Evolutionary conservation across 2,888 invertebrate species (phyloP).

Genomic region (Lepidonotus clava): DNA sequence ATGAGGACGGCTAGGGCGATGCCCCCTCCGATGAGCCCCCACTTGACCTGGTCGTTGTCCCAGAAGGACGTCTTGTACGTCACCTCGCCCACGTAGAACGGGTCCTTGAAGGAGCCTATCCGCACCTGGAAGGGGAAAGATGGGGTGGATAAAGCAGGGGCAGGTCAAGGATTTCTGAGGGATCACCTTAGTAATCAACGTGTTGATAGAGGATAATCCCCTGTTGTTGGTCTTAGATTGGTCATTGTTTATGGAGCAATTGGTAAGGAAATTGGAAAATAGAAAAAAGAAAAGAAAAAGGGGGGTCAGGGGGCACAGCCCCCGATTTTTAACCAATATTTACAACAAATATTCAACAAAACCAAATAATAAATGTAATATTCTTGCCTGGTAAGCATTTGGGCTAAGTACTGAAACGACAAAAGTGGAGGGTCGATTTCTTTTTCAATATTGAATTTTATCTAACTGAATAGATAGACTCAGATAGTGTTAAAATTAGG

Average conservation of each 20-base stretch:
- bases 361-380: no score
- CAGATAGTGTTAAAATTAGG: no score
- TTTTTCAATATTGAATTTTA: no score
- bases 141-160: not conserved
- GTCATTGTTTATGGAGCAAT: not conserved
- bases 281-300: not conserved
- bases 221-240: no score
- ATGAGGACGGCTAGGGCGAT: not conserved
- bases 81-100: conserved; percentile 5
- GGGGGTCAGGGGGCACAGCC: no score
- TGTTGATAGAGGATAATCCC: not conserved
- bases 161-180: not conserved
- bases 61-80: conserved; percentile 3
- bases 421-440: no score
- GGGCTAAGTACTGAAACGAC: no score
- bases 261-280: not conserved
- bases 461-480: no score
- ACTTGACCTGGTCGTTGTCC: conserved; percentile 9
- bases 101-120: not conserved
- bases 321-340: no score
- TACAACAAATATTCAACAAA: no score
- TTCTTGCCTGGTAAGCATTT: no score
- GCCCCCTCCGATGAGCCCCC: conserved; percentile 5
- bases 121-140: not conserved
- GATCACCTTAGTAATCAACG: not conserved